A percentile compares a stretch with the other conserved stretches of the same genome.
phyloP scores from a whole-genome alignment of 1,140 invertebrate species.

The Lysiphlebus fabarum region DNA sequence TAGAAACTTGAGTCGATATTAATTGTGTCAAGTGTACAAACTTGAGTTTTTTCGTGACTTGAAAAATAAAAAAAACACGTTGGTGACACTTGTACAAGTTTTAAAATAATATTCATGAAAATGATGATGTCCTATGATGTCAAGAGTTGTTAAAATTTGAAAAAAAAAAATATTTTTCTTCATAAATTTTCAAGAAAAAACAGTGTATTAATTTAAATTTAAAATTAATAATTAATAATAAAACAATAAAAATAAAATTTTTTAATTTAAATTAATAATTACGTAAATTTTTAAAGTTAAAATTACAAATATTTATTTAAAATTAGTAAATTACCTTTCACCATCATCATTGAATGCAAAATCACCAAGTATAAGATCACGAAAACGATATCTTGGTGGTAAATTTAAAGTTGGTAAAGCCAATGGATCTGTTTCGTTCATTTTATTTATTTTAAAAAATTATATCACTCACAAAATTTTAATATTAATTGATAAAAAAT shows the following conservation, averaged over 20 bases:
- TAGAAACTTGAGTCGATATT: slow-evolving; percentile 50
- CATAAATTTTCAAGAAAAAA: not conserved
- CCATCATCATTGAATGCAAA: slow-evolving; percentile 75
- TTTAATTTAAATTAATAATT: slow-evolving; percentile 6
- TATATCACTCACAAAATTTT: not conserved
- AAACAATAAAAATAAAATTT: not conserved
- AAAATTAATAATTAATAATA: not conserved
- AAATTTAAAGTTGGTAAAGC: slow-evolving; percentile 44
- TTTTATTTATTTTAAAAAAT: slow-evolving; percentile 30
- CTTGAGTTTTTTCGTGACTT: slow-evolving; percentile 33
- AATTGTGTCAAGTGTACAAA: slow-evolving; percentile 49
- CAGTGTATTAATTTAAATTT: too few relatives aligned
- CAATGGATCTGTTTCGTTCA: slow-evolving; percentile 51
- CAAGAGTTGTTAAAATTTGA: too few relatives aligned
- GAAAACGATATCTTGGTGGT: slow-evolving; percentile 67
- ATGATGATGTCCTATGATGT: too few relatives aligned
- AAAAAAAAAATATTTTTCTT: too few relatives aligned
- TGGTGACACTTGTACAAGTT: slow-evolving; percentile 17
- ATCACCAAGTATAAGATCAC: slow-evolving; percentile 75
- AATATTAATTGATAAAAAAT: not conserved
- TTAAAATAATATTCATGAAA: not conserved
- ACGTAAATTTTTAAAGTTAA: not conserved
- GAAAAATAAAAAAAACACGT: slow-evolving; percentile 27
- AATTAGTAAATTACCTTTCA: slow-evolving; percentile 68
- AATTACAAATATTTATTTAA: not conserved